A percentile compares a stretch with the other conserved stretches of the same genome.
phyloP scores from a whole-genome alignment of 2,888 invertebrate genomes.

The Mythimna pallens region DNA sequence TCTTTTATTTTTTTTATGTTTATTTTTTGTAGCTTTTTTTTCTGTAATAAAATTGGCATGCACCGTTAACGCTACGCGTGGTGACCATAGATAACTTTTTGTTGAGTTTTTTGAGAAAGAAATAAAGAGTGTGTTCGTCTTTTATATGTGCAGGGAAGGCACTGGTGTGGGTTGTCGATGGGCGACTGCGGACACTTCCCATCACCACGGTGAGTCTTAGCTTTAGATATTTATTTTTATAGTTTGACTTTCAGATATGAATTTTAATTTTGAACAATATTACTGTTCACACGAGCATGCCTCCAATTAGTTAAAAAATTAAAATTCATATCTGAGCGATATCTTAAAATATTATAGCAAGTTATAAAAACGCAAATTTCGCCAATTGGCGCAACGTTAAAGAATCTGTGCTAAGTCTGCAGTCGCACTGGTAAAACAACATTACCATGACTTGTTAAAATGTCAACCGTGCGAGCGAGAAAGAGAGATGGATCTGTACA shows the following conservation, averaged over 20 bases:
- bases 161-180: conserved; percentile 70
- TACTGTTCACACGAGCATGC: neutral
- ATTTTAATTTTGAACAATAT: conserved; percentile 5
- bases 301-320: conserved; percentile 4
- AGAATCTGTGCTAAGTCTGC: neutral
- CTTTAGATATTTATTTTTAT: conserved; percentile 41
- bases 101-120: conserved; percentile 67
- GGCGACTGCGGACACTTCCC: conserved; percentile 62
- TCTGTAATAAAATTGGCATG: conserved; percentile 86
- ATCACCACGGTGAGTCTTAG: conserved; percentile 72
- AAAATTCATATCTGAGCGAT: neutral
- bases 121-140: conserved; percentile 90
- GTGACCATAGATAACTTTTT: conserved; percentile 66
- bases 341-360: neutral
- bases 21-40: conserved; percentile 86
- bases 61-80: conserved; percentile 84
- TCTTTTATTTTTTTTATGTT: conserved; percentile 73
- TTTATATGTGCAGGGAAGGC: conserved; percentile 90
- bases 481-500: too few species aligned
- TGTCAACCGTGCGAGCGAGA: too few species aligned
- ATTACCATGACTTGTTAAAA: too few species aligned
- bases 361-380: neutral
- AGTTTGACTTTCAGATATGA: neutral
- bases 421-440: neutral
- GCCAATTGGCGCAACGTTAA: neutral